Evolutionary conservation across 2,797 vertebrate species (phyloP), one percentile per base, ranked within the genome.

Genomic region (Protonibea diacanthus): DNA sequence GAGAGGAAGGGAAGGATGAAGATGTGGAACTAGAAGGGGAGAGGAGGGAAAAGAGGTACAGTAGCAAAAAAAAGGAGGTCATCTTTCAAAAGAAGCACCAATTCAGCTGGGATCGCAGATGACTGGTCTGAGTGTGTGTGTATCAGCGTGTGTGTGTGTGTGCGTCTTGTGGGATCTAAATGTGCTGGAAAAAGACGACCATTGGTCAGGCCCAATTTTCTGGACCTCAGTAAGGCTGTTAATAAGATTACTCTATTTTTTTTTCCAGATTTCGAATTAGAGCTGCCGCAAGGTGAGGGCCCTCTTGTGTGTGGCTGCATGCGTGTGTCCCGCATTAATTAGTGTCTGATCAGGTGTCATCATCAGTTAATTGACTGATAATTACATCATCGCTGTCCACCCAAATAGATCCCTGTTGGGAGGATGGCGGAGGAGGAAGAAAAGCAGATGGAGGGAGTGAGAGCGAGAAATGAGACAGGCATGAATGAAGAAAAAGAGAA

Each of bases 301-400:
- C 66, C 40, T 55, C 11, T 56, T 56, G 67, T 0, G 56, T 63
- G 69, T 17, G 52, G 21, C 66, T 55, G 10, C 69, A 47, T 63
- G 74, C 56, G 72, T 65, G 69, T 21, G 14, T 56, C 44, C 13
- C 25, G 7, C 51, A 59, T 88, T 42, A 55, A 88, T 87, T 81
- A 74, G 58, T 21, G 55, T 86, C 72, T 82, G 87, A 91, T 88
- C 87, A 87, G 81, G 74, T 84, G 85, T 88, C 85, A 86, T 80
- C 72, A 74, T 90, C 87, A 68, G 58, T 87, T 89, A 85, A 88
- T 78, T 83, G 86, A 81, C 76, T 66, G 86, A 82, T 87, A 82
- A 91, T 86, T 62, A 66, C 65, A 76, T 81, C 78, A 73, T 80
- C 79, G 58, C 55, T 66, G 81, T 84, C 86, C 79, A 61, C 69